Evolutionary conservation across 1,140 invertebrate species (phyloP), one percentile per base, ranked within the genome.

Genomic region (Zaprionus davidi): DNA sequence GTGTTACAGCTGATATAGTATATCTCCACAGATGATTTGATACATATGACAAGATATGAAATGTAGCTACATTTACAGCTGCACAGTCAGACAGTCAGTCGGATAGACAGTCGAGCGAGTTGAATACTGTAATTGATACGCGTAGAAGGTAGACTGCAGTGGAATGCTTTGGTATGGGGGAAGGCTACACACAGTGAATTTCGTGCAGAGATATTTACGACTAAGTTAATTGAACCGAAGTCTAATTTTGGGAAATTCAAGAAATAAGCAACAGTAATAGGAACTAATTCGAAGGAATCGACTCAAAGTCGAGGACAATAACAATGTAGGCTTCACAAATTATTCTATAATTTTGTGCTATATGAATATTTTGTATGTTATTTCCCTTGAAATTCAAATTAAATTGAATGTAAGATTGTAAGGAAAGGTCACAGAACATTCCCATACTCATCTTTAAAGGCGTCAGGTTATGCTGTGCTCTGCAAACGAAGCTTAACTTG

Each of bases 21-120:
- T 64, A 64, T 64, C 72, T 49, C n/a, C 31, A n/a, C 41, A 41
- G 15, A 75, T 36, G 20, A 70, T 58, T 62, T 65, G 59, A 65
- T 59, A 53, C 64, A 65, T 53, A 58, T 56, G 57, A 31, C 13
- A 26, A 41, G 41, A 28, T 57, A 62, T 46, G 49, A 49, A 38
- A 56, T 74, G 34, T 46, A 22, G 36, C 49, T 46, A 57, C n/a
- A 74, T 58, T 46, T 58, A 46, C 59, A 62, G 26, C 20, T 22
- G 26, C 22, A 7, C 7, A 20, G 44, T 7, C 17, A 31, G n/a
- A 20, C 7, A 12, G 38, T 26, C 28, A 62, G 41, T 7, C 41
- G 13, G 11, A 13, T n/a, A 11, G n/a, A 28, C 31, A 63, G 60
- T 15, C 36, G 13, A 38, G 13, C 13, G 36, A 5, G 38, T 41